Conservation (phyloP, 2,888 invertebrate species). For the Clitarchus hookeri region DNA sequence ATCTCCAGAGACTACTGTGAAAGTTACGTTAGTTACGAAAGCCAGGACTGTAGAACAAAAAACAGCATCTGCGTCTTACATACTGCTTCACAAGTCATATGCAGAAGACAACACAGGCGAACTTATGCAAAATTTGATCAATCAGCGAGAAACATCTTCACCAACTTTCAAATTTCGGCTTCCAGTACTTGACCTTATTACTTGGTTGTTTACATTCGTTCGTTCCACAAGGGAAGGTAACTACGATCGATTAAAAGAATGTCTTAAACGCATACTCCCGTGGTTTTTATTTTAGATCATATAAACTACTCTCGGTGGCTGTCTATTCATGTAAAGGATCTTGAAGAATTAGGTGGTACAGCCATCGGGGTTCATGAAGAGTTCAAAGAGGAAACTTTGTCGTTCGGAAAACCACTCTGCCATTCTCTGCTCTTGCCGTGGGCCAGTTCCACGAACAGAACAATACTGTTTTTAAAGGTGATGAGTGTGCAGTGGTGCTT, state of each 20-base stretch:
- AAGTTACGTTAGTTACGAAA: slow-evolving; percentile 29
- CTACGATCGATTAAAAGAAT: not conserved
- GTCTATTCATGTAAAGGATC: slow-evolving; percentile 30
- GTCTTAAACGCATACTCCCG: not conserved
- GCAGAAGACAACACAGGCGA: not conserved
- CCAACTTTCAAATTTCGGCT: not conserved
- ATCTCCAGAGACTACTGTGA: slow-evolving; percentile 41
- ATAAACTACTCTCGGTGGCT: slow-evolving; percentile 32
- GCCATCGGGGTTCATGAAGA: slow-evolving; percentile 25
- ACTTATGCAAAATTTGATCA: not conserved
- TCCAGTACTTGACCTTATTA: not conserved
- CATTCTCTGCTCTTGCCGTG: slow-evolving; percentile 45
- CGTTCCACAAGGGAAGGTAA: not conserved
- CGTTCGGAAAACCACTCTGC: slow-evolving; percentile 44
- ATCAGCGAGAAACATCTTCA: not conserved
- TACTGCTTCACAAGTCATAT: not conserved
- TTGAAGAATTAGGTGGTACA: slow-evolving; percentile 33
- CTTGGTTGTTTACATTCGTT: not conserved
- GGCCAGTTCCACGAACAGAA: slow-evolving; percentile 47
- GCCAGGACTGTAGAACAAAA: slow-evolving; percentile 41
- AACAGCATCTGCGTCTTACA: slow-evolving; percentile 34
- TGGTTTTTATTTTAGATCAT: not conserved
- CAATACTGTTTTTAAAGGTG: slow-evolving; percentile 45
- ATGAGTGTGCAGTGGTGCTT: slow-evolving; percentile 44
- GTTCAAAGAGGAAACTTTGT: slow-evolving; percentile 33